Evolutionary conservation across 2,113 vertebrate species (phyloP).

Genomic region (Gopherus evgoodei): DNA sequence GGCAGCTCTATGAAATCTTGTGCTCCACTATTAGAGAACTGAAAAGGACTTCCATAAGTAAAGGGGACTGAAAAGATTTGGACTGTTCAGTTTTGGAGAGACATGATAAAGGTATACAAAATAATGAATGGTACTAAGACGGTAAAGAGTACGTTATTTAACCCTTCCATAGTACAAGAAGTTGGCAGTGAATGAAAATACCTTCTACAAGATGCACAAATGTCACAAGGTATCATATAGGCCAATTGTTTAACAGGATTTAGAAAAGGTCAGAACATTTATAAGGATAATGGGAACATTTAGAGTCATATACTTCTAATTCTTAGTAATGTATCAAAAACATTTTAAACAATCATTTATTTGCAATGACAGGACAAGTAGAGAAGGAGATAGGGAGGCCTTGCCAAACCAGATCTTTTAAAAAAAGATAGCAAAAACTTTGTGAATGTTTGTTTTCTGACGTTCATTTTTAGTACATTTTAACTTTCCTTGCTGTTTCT

Average conservation of each 20-base stretch:
- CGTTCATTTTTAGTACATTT: neutral
- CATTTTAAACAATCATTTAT: neutral
- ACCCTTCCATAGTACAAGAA: neutral
- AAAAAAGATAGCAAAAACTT: too few species aligned
- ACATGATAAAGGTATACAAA: neutral
- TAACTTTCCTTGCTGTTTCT: neutral
- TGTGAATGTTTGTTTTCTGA: too few species aligned
- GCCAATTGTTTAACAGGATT: slow-evolving; percentile 50
- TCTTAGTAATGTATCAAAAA: neutral
- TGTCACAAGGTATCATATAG: slow-evolving; percentile 43
- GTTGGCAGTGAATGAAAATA: slow-evolving; percentile 16
- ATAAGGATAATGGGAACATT: neutral
- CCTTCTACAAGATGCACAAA: slow-evolving; percentile 62
- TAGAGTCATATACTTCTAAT: slow-evolving; percentile 19
- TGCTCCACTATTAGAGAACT: neutral
- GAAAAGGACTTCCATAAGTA: neutral
- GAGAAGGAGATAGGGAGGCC: neutral
- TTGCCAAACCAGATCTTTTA: neutral
- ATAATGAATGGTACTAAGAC: neutral
- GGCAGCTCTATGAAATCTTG: neutral
- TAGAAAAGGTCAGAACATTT: slow-evolving; percentile 46
- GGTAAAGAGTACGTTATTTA: neutral
- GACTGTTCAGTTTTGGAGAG: neutral
- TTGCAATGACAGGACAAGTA: neutral
- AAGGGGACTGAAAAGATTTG: neutral